These are phyloP conservation scores for Petrocephalus schoutedeni DNA, from an alignment of 2,797 vertebrate genomes.

Conservation along the genomic window DNA sequence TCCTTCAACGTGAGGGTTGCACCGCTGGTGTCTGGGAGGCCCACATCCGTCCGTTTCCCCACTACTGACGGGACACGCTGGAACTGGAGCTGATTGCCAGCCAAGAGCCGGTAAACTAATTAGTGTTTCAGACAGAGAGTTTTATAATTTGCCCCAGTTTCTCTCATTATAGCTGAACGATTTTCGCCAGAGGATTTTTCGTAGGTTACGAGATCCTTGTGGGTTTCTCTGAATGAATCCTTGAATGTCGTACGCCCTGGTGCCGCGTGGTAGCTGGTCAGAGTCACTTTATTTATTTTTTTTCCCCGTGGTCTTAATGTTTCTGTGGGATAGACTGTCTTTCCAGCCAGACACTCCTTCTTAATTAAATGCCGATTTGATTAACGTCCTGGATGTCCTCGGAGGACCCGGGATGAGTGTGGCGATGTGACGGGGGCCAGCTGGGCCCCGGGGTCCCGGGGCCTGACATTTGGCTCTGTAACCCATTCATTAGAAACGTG, in stretches of 20 bases:
- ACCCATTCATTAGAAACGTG: neutral
- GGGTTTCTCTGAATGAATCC: neutral
- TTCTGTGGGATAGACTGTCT: neutral
- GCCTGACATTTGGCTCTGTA: neutral
- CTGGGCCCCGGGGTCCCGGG: neutral
- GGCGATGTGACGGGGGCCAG: neutral
- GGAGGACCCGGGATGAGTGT: neutral
- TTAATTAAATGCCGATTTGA: neutral
- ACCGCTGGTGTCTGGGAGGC: neutral
- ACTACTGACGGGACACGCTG: neutral
- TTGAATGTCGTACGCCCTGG: neutral
- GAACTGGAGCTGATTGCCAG: neutral
- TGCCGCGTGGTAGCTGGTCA: neutral
- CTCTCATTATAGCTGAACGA: neutral
- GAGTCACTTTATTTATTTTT: neutral
- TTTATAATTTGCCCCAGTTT: slow-evolving; percentile 12
- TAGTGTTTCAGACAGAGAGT: neutral
- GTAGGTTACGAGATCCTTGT: neutral
- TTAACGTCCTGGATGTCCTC: neutral
- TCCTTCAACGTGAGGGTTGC: neutral
- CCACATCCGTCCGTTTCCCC: neutral
- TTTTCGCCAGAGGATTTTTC: neutral
- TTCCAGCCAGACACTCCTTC: neutral
- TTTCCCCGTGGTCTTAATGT: neutral
- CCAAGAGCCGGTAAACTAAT: neutral